Conservation (phyloP, 2,888 invertebrate species). For the Trichopoda pennipes region DNA sequence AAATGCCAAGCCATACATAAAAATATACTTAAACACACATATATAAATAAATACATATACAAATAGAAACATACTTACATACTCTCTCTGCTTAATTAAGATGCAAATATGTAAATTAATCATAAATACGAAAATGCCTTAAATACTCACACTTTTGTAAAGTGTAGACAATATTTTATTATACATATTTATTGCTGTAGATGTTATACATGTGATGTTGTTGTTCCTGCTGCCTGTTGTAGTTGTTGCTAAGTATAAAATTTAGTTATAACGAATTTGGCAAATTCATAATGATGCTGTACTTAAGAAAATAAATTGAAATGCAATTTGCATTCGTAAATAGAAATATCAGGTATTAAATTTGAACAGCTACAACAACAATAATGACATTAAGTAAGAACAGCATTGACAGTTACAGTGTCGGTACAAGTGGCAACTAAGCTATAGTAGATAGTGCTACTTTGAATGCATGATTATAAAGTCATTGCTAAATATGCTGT, state of each 20-base stretch:
- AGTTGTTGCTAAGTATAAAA: conserved; percentile 10
- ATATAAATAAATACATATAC: neutral
- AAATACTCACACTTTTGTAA: conserved; percentile 50
- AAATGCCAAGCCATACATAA: conserved; percentile 1
- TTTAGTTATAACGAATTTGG: conserved; percentile 35
- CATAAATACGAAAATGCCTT: conserved; percentile 46
- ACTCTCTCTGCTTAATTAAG: conserved; percentile 11
- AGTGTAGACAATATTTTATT: conserved; percentile 14
- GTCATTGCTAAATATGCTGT: conserved; percentile 22
- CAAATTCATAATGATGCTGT: conserved; percentile 60
- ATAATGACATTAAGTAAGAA: neutral
- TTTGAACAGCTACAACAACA: conserved; percentile 3
- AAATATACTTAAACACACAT: too few relatives aligned
- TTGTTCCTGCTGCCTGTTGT: too few relatives aligned
- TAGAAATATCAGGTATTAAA: conserved; percentile 38
- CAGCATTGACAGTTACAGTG: conserved; percentile 40
- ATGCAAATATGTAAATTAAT: conserved; percentile 51
- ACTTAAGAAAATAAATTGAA: conserved; percentile 54
- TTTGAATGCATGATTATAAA: conserved; percentile 11
- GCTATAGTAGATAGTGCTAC: conserved; percentile 23
- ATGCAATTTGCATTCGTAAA: conserved; percentile 58
- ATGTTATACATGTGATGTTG: neutral
- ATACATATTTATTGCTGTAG: neutral
- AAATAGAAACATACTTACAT: neutral
- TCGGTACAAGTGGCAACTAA: conserved; percentile 43